Evolutionary conservation across 2,888 invertebrate genomes (phyloP).

Genomic region (Leptopterna dolabrata): DNA sequence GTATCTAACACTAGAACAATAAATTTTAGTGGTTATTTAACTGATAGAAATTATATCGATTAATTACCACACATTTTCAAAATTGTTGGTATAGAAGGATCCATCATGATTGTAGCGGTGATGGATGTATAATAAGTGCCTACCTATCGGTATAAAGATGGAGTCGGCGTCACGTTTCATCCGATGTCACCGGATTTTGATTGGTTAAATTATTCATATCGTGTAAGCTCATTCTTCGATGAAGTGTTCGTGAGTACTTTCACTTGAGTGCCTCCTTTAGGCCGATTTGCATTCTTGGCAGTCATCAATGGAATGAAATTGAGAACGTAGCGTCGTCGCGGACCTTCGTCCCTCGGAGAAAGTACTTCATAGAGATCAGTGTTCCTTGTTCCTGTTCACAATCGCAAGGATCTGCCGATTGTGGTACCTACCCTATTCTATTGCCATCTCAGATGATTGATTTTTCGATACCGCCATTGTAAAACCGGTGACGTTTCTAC

Average conservation of each 20-base stretch:
- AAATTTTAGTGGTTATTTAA: too few species aligned
- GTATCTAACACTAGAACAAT: too few species aligned
- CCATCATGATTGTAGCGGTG: too few species aligned
- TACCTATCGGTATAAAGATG: background rate
- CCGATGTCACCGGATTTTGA: background rate
- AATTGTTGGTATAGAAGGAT: too few species aligned
- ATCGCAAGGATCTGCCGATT: background rate
- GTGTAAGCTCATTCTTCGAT: background rate
- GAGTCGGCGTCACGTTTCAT: background rate
- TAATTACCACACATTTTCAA: too few species aligned
- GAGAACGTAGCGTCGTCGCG: background rate
- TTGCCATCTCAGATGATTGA: too few species aligned
- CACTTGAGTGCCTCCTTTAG: background rate
- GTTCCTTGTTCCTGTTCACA: background rate
- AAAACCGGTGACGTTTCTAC: too few species aligned
- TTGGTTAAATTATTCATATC: background rate
- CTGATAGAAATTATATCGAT: too few species aligned
- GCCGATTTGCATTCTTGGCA: conserved; percentile 22
- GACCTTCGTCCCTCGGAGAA: background rate
- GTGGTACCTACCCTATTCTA: too few species aligned
- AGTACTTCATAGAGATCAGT: background rate
- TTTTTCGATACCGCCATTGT: too few species aligned
- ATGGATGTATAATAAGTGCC: too few species aligned
- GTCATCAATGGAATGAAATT: background rate
- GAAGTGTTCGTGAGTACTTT: background rate